Percentiles rank a stretch among this genome's conserved stretches.
These are phyloP conservation scores for Tipula unca DNA, from an alignment of 2,888 invertebrate genomes.

Conservation along the genomic window DNA sequence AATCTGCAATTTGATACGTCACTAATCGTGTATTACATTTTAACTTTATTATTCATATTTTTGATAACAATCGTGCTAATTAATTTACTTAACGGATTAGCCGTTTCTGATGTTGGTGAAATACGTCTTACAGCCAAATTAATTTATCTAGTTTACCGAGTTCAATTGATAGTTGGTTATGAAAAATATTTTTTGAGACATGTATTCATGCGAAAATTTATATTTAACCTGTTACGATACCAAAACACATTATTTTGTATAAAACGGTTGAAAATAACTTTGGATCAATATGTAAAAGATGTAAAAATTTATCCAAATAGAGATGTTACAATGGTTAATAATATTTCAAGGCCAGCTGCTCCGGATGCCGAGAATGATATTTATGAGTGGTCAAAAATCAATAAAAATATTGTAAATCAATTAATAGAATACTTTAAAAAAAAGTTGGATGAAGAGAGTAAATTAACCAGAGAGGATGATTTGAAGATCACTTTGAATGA, in stretches of 20 bases:
- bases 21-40: constrained; percentile 43
- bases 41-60: constrained; percentile 73
- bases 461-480: not conserved
- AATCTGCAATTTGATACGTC: constrained; percentile 54
- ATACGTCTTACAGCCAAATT: not conserved
- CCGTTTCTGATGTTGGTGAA: constrained; percentile 56
- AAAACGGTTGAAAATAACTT: not conserved
- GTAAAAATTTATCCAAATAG: not conserved
- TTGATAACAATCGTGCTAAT: constrained; percentile 74
- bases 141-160: not conserved
- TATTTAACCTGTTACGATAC: not conserved
- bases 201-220: not conserved
- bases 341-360: not conserved
- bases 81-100: constrained; percentile 75
- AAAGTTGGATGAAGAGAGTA: not conserved
- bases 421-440: not conserved
- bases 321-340: not conserved
- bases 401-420: not conserved
- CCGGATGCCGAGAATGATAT: not conserved
- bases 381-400: not conserved
- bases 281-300: not conserved
- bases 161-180: not conserved
- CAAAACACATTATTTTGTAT: not conserved
- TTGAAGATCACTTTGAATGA: not conserved
- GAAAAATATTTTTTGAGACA: not conserved